These are phyloP conservation scores for Coleophora deauratella DNA, from an alignment of 2,888 invertebrate genomes.

Conservation along the genomic window DNA sequence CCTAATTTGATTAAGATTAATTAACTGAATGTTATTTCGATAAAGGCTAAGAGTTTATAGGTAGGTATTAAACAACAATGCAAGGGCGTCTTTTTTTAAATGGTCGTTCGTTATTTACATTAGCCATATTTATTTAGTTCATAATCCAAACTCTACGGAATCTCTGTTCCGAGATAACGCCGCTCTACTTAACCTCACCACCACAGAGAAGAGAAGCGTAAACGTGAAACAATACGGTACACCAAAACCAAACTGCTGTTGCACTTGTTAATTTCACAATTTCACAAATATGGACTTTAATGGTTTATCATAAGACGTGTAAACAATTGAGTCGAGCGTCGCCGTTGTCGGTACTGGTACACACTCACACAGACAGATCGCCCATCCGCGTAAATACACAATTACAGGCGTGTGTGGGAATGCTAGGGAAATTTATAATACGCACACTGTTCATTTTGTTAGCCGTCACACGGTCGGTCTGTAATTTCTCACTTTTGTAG, in stretches of 20 bases:
- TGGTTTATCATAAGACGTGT: constrained; percentile 22
- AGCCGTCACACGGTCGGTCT: constrained; percentile 40
- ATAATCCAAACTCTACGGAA: constrained; percentile 60
- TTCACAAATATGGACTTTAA: constrained; percentile 27
- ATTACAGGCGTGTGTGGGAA: constrained; percentile 56
- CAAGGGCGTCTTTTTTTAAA: no score
- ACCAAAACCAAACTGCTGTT: constrained; percentile 55
- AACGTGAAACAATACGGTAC: constrained; percentile 74
- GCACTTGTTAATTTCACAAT: constrained; percentile 25
- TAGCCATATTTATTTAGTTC: constrained; percentile 30
- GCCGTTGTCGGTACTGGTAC: constrained; percentile 30
- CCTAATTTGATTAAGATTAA: no score
- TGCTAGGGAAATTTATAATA: constrained; percentile 67
- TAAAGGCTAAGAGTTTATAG: no score
- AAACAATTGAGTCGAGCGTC: constrained; percentile 11
- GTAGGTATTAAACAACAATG: no score
- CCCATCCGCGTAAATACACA: constrained; percentile 42
- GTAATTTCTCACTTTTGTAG: constrained; percentile 66
- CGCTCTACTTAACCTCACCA: constrained; percentile 74
- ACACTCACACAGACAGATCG: constrained; percentile 38
- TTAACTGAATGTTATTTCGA: no score
- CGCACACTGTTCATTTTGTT: constrained; percentile 46
- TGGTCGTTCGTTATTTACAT: constrained; percentile 4
- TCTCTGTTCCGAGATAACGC: constrained; percentile 69
- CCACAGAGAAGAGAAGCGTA: constrained; percentile 51